These are phyloP conservation scores for Scalopus aquaticus DNA, from an alignment of 2,113 vertebrate species.

Conservation along the genomic window DNA sequence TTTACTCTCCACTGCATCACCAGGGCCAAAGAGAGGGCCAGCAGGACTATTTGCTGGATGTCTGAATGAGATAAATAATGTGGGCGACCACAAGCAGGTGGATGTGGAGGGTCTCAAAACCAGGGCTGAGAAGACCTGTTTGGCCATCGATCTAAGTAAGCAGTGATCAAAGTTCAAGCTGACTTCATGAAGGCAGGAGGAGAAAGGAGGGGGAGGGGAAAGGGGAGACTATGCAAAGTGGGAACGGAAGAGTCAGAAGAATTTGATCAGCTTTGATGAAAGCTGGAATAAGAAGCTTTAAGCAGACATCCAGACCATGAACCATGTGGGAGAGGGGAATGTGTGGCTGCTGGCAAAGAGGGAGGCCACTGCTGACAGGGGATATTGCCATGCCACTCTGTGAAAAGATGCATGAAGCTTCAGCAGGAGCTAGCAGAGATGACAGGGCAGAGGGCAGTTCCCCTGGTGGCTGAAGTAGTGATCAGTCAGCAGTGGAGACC, in stretches of 20 bases:
- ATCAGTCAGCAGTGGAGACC: not conserved
- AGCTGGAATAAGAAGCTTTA: not conserved
- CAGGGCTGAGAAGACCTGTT: not conserved
- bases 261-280: not conserved
- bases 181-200: not conserved
- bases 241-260: not conserved
- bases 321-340: not conserved
- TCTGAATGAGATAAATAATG: not conserved
- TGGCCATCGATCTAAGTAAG: not conserved
- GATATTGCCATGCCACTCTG: rapidly evolving
- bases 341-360: not conserved
- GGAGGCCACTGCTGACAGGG: not conserved
- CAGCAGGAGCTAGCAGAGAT: not conserved
- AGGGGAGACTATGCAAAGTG: not conserved
- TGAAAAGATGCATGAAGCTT: not conserved
- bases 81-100: rapidly evolving
- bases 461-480: not conserved
- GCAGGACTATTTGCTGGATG: not conserved
- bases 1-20: not conserved
- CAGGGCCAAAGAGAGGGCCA: not conserved
- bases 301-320: not conserved
- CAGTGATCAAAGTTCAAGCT: not conserved
- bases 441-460: not conserved
- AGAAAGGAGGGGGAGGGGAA: not conserved
- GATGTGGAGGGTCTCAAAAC: not conserved